phyloP scores from a whole-genome alignment of 2,113 vertebrate species.

The Anguilla japonica region DNA sequence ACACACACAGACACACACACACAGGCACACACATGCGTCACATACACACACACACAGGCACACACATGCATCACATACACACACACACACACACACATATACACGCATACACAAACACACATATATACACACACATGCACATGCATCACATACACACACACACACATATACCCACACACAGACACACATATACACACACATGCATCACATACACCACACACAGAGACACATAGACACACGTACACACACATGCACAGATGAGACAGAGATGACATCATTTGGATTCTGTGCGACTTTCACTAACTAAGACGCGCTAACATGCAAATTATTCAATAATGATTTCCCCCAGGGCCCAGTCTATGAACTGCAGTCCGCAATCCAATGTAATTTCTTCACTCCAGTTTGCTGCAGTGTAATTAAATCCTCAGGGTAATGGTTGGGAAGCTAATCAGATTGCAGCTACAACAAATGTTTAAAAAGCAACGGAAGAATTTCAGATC shows the following conservation, averaged over 20 bases:
- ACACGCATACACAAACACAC: too few relatives aligned
- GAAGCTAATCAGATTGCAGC: conserved; percentile 25
- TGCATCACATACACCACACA: too few relatives aligned
- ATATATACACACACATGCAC: too few relatives aligned
- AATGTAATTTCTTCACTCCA: conserved; percentile 15
- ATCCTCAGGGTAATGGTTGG: conserved; percentile 26
- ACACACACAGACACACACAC: too few relatives aligned
- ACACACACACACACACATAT: too few relatives aligned
- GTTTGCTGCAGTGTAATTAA: conserved; percentile 17
- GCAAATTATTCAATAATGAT: conserved; percentile 25
- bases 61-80: too few relatives aligned
- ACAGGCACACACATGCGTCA: too few relatives aligned
- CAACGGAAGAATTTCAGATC: background rate
- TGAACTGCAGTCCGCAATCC: conserved; percentile 22
- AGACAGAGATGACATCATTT: conserved; percentile 7
- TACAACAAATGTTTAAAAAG: background rate
- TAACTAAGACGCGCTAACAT: background rate
- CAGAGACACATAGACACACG: too few relatives aligned
- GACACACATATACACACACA: too few relatives aligned
- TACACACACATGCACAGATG: background rate
- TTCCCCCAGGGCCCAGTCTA: background rate
- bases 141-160: too few relatives aligned
- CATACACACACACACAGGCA: too few relatives aligned
- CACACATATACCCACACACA: too few relatives aligned
- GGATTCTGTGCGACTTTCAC: background rate